A percentile compares a stretch with the other conserved stretches of the same genome.
phyloP scores from a whole-genome alignment of 2,888 invertebrate genomes.

The Entomobrya proxima region DNA sequence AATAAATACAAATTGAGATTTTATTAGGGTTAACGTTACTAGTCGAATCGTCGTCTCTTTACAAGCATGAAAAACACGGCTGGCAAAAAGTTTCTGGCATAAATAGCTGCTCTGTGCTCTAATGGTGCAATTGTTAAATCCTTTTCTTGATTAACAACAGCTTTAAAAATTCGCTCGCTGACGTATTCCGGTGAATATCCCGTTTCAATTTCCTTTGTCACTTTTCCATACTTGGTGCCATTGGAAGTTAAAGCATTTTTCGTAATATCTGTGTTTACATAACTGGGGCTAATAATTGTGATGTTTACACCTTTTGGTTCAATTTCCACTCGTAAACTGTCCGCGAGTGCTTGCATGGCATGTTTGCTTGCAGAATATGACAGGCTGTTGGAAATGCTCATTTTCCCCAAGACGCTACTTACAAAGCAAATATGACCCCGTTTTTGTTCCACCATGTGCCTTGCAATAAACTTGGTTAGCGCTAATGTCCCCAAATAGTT shows the following conservation, averaged over 20 bases:
- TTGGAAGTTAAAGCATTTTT: slow-evolving; percentile 90
- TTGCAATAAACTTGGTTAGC: slow-evolving; percentile 90
- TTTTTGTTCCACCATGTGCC: slow-evolving; percentile 86
- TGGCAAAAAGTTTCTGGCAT: slow-evolving; percentile 82
- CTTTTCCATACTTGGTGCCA: slow-evolving; percentile 87
- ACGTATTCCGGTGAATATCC: slow-evolving; percentile 88
- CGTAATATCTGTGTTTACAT: slow-evolving; percentile 93
- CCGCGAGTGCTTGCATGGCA: slow-evolving; percentile 95
- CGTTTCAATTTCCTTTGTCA: slow-evolving; percentile 88
- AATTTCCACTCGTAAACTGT: slow-evolving; percentile 92
- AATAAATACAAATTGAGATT: no score
- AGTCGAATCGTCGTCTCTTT: slow-evolving; percentile 11
- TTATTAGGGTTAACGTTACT: not conserved
- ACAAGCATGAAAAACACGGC: slow-evolving; percentile 33
- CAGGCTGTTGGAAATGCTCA: slow-evolving; percentile 91
- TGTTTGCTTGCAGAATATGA: slow-evolving; percentile 96
- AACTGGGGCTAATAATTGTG: slow-evolving; percentile 92
- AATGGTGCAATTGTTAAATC: slow-evolving; percentile 87
- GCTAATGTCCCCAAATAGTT: slow-evolving; percentile 97
- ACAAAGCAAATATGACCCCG: slow-evolving; percentile 91
- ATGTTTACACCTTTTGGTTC: slow-evolving; percentile 86
- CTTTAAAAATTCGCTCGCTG: slow-evolving; percentile 84
- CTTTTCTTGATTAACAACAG: slow-evolving; percentile 84
- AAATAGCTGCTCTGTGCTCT: slow-evolving; percentile 84
- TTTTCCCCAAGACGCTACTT: slow-evolving; percentile 94